Evolutionary conservation across 2,113 vertebrate genomes (phyloP).

Genomic region (Seriola rivoliana): DNA sequence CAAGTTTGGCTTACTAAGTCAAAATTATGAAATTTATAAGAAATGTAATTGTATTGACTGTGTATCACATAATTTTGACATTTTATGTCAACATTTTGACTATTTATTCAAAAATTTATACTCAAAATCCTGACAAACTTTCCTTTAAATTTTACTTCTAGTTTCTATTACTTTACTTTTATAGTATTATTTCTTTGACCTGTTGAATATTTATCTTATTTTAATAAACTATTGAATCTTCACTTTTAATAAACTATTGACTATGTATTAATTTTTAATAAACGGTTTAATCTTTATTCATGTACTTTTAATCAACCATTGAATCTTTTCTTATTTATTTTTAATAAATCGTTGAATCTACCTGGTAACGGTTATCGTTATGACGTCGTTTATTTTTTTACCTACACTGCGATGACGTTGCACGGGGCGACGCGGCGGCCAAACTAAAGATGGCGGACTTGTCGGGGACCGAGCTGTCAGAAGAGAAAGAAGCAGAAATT

Average conservation of each 20-base stretch:
- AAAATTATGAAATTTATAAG: too few species aligned
- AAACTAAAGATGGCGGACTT: slow-evolving; percentile 85
- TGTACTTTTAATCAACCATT: not conserved
- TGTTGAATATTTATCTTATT: too few species aligned
- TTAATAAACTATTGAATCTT: not conserved
- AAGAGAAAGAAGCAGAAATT: slow-evolving; percentile 75
- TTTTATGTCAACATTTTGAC: too few species aligned
- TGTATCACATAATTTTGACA: too few species aligned
- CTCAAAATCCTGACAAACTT: too few species aligned
- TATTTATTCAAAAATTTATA: too few species aligned
- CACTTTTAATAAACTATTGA: not conserved
- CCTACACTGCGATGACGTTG: slow-evolving; percentile 32
- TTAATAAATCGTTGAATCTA: not conserved
- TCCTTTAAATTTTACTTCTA: too few species aligned
- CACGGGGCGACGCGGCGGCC: slow-evolving; percentile 42
- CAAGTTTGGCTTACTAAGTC: too few species aligned
- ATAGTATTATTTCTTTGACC: too few species aligned
- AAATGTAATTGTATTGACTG: too few species aligned
- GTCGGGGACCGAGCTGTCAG: slow-evolving; percentile 72
- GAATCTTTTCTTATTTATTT: not conserved
- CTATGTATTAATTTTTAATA: not conserved
- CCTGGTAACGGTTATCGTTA: not conserved
- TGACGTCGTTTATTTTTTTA: not conserved
- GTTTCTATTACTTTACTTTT: too few species aligned
- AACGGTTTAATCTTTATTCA: not conserved